Base-by-base conservation (phyloP, 2,113 vertebrate species). In the Xiphophorus maculatus region DNA sequence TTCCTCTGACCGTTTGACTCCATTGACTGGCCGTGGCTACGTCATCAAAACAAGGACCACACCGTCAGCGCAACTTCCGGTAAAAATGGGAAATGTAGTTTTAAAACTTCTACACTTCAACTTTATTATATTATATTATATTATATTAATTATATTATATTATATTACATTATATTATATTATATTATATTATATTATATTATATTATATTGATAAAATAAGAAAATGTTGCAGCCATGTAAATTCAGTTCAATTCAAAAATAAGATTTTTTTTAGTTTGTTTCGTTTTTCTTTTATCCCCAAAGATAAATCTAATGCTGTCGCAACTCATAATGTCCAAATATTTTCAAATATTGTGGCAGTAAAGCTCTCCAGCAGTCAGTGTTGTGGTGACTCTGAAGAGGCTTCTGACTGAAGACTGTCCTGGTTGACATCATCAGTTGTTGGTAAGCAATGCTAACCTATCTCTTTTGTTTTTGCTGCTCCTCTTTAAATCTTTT, bases 61-160 rank as follows among this genome's bases (percentile, higher is more conserved):
- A 5, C 40, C 42, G 44, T 65, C 32, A 67, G 69, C 63, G 63
- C 13, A 62, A 3, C 17, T 0, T 3, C 30, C 5, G 7, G 6
- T 0, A 1, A 64, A 10, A 60, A 22, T 83, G 94, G 95, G 93
- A 93, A 84, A 89, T 94, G 93, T 92, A 95, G 94, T 95, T 74
- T 69, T 29, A 19, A 5, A 13, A 27, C 44, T 2, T 29, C 19
- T 32, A 9, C 9, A n/a, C 17, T 37, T 37, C 3, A 44, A 33
- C n/a, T 25, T 13, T 35, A 65, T 65, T 67, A n/a, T 67, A 42
- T 67, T 40, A n/a, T 42, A 42, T 66, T 37, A 22, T 37, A 22
- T 64, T 64, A 29, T 32, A 33, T 30, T 30, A 30, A 54, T 54
- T 54, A 54, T 54, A 54, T 54, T 54, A 17, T 58, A 11, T 58